These are phyloP conservation scores for Fulica atra DNA, from an alignment of 2,113 vertebrate species.

Conservation along the genomic window DNA sequence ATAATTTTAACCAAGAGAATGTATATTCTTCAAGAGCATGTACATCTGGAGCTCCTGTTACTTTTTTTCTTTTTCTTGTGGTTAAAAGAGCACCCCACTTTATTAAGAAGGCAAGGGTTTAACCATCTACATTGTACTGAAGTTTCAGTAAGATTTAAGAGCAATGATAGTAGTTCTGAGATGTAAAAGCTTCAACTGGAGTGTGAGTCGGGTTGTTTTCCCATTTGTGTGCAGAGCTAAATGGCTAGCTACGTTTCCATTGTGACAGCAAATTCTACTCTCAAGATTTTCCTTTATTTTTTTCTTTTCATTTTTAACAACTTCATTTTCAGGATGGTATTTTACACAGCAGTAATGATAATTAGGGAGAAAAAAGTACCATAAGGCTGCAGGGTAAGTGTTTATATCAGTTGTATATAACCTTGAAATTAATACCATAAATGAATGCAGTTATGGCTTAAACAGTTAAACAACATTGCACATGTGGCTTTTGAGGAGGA, in stretches of 20 bases:
- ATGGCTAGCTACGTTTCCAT: neutral
- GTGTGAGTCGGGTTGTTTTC: neutral
- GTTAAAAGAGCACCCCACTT: neutral
- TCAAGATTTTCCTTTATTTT: neutral
- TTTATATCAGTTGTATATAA: neutral
- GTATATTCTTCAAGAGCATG: neutral
- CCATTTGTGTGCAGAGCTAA: neutral
- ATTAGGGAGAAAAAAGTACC: neutral
- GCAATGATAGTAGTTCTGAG: neutral
- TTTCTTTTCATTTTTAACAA: neutral
- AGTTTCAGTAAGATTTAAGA: neutral
- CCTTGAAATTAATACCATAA: neutral
- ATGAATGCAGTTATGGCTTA: neutral
- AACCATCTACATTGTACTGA: neutral
- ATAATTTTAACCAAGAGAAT: neutral
- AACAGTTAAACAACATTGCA: neutral
- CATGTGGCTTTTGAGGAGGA: neutral
- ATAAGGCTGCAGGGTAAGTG: neutral
- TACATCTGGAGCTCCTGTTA: neutral
- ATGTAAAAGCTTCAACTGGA: neutral
- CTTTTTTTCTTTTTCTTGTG: neutral
- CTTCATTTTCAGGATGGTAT: neutral
- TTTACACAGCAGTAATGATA: neutral
- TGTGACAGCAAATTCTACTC: neutral
- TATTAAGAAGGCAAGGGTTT: neutral